These are phyloP conservation scores for Lasioglossum zephyrum DNA, from an alignment of 2,888 invertebrate species.

Conservation along the genomic window DNA sequence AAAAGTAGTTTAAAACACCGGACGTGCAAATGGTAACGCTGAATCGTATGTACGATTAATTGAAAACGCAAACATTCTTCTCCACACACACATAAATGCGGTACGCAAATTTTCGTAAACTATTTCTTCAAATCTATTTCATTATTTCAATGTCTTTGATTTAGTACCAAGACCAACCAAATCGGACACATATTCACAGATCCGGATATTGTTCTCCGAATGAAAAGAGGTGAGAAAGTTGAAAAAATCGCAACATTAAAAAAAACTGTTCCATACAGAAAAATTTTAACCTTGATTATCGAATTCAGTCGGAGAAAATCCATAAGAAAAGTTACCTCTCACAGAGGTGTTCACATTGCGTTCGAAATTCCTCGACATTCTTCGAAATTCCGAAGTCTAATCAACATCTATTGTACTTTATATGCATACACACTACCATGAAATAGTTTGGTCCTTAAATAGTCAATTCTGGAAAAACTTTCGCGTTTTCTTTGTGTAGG, in stretches of 20 bases:
- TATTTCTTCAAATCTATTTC: too few species aligned
- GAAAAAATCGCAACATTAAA: too few species aligned
- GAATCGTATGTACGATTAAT: constrained; percentile 31
- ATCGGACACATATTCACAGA: too few species aligned
- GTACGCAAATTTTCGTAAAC: background rate
- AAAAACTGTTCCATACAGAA: too few species aligned
- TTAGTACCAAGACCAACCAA: too few species aligned
- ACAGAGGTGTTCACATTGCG: background rate
- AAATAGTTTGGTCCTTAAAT: background rate
- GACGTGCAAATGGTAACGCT: constrained; percentile 55
- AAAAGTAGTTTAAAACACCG: constrained; percentile 37
- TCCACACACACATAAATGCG: background rate
- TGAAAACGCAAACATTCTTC: background rate
- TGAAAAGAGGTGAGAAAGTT: too few species aligned
- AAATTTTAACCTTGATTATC: too few species aligned
- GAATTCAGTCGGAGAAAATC: too few species aligned
- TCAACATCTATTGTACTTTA: constrained; percentile 6
- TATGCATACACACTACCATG: background rate
- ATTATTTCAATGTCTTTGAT: too few species aligned
- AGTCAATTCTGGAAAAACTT: background rate
- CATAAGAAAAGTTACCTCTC: too few species aligned
- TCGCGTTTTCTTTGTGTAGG: background rate
- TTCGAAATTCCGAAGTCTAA: background rate
- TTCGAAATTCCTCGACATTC: background rate
- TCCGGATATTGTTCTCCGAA: too few species aligned